phyloP scores from a whole-genome alignment of 2,888 invertebrate species.

The Phymatocera aterrima region DNA sequence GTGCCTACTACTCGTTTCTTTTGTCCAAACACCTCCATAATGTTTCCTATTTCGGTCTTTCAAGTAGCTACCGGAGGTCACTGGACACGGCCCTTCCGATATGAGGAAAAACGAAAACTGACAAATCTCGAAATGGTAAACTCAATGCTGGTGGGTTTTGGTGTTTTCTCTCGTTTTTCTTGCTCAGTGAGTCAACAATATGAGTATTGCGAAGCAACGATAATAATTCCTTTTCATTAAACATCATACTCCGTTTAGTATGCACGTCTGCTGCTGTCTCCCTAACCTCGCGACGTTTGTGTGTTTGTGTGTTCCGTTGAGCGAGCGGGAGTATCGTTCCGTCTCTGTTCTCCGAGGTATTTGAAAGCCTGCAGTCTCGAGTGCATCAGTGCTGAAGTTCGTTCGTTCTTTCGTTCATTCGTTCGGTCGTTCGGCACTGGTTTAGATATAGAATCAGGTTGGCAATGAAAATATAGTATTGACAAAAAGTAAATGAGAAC shows the following conservation, averaged over 20 bases:
- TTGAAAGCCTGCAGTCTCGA: neutral
- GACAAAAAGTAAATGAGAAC: too few relatives aligned
- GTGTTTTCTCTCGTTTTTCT: neutral
- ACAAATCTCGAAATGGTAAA: too few relatives aligned
- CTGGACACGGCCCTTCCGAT: too few relatives aligned
- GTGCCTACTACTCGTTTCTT: neutral
- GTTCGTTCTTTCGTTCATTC: too few relatives aligned
- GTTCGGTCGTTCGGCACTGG: too few relatives aligned
- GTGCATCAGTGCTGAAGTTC: neutral
- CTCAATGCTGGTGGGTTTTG: too few relatives aligned
- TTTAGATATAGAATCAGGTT: too few relatives aligned
- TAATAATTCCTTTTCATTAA: neutral
- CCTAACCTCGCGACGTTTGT: neutral
- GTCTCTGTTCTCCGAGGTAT: constrained; percentile 27
- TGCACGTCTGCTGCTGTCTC: neutral
- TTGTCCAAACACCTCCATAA: neutral
- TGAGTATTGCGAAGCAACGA: too few relatives aligned
- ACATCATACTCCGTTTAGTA: neutral
- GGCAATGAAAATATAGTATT: too few relatives aligned
- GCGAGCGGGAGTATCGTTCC: constrained; percentile 13
- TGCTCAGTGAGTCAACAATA: too few relatives aligned
- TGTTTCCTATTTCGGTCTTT: neutral
- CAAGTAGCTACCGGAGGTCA: too few relatives aligned
- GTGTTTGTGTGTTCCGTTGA: neutral
- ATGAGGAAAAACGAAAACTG: too few relatives aligned